These are phyloP conservation scores for Hydrotaea cyrtoneurina DNA, from an alignment of 2,888 invertebrate species.

Conservation along the genomic window DNA sequence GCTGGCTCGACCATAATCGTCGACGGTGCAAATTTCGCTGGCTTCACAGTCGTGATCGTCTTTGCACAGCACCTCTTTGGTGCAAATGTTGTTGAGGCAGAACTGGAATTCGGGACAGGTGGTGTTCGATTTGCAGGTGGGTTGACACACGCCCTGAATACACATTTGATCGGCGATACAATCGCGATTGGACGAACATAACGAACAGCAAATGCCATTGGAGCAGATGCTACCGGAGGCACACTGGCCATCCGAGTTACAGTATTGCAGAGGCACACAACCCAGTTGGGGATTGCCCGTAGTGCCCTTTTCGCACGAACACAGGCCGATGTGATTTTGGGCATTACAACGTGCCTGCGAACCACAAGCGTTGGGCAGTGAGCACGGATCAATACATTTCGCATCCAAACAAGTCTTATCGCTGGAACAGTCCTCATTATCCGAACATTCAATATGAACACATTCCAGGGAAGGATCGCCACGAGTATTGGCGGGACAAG, in stretches of 20 bases:
- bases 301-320: conserved; percentile 91
- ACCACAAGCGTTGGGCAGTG: conserved; percentile 90
- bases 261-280: conserved; percentile 91
- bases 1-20: conserved; percentile 87
- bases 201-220: conserved; percentile 89
- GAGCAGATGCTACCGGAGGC: conserved; percentile 91
- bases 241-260: conserved; percentile 90
- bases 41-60: conserved; percentile 87
- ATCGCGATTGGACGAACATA: conserved; percentile 90
- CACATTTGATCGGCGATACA: conserved; percentile 93
- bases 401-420: conserved; percentile 89
- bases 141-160: conserved; percentile 91
- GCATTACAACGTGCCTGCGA: conserved; percentile 89
- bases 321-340: conserved; percentile 89
- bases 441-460: conserved; percentile 87
- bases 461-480: conserved; percentile 90
- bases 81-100: conserved; percentile 91
- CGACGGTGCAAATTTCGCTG: conserved; percentile 87
- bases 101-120: conserved; percentile 93
- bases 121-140: conserved; percentile 89
- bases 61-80: conserved; percentile 89
- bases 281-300: conserved; percentile 93
- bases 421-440: conserved; percentile 88
- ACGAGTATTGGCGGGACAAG: conserved; percentile 87
- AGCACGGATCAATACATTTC: conserved; percentile 91